Conservation (phyloP, 2,797 vertebrate species). For the Cephalopachus bancanus region DNA sequence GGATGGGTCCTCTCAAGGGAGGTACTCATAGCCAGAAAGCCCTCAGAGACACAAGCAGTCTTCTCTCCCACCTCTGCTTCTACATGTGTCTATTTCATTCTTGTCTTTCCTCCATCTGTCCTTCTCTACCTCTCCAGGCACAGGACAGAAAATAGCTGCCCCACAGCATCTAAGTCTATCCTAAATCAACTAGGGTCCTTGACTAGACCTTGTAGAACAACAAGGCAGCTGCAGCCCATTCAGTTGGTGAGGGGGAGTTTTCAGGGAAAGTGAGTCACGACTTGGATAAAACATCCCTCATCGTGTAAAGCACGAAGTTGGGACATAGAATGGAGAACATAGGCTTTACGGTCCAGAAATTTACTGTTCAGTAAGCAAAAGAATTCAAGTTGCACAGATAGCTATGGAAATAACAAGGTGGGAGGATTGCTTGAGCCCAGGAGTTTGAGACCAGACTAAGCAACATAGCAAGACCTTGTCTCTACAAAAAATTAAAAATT, state of each 20-base stretch:
- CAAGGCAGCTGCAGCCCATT: not conserved
- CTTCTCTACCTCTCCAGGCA: not conserved
- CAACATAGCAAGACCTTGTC: too few species aligned
- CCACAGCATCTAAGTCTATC: not conserved
- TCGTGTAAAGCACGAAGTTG: rapidly evolving
- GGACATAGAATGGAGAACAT: rapidly evolving
- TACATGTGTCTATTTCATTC: not conserved
- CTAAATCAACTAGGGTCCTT: not conserved
- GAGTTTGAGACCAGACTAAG: too few species aligned
- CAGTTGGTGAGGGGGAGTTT: not conserved
- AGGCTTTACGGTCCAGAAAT: not conserved
- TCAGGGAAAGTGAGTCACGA: not conserved
- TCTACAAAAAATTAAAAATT: too few species aligned
- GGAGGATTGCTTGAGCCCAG: too few species aligned
- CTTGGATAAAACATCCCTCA: too few species aligned
- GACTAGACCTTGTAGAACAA: rapidly evolving
- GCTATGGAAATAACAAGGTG: not conserved
- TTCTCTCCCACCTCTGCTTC: not conserved
- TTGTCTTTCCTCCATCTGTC: not conserved
- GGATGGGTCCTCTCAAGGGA: not conserved
- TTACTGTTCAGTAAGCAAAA: not conserved
- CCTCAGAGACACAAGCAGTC: rapidly evolving
- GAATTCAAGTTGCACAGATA: rapidly evolving
- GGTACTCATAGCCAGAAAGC: not conserved
- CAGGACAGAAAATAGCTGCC: not conserved